phyloP scores from a whole-genome alignment of 2,888 invertebrate genomes.

The Mimumesa dahlbomi region DNA sequence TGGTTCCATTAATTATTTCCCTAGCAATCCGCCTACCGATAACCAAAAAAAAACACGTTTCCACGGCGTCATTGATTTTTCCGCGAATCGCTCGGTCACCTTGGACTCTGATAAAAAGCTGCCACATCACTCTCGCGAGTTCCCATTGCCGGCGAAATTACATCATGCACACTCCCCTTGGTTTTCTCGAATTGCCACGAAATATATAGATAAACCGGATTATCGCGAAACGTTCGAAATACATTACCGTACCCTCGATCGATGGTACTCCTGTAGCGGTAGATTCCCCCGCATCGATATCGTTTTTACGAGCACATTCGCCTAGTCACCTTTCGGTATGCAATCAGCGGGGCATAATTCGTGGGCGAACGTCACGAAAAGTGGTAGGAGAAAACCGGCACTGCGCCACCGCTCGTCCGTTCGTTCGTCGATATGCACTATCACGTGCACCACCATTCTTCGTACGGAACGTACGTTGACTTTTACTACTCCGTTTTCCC shows the following conservation, averaged over 20 bases:
- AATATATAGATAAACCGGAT: slow-evolving; percentile 1
- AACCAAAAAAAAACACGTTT: slow-evolving; percentile 10
- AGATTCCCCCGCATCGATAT: neutral
- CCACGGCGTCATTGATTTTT: slow-evolving; percentile 27
- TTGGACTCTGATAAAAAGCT: neutral
- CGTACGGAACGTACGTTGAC: slow-evolving; percentile 55
- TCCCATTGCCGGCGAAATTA: neutral
- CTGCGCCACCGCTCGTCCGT: slow-evolving; percentile 51
- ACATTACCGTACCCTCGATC: too few species aligned
- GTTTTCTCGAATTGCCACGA: neutral
- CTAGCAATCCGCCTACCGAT: neutral
- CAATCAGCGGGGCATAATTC: slow-evolving; percentile 33
- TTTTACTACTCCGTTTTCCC: slow-evolving; percentile 53
- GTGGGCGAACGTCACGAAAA: slow-evolving; percentile 40
- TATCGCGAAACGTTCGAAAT: too few species aligned
- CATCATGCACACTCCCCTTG: neutral
- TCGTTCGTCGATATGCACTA: slow-evolving; percentile 44
- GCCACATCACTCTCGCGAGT: neutral
- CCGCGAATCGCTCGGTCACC: slow-evolving; percentile 13
- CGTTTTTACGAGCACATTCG: neutral
- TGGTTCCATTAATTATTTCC: too few species aligned
- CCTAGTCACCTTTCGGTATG: slow-evolving; percentile 3
- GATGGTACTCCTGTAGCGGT: too few species aligned
- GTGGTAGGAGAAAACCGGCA: slow-evolving; percentile 62
- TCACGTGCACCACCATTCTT: slow-evolving; percentile 40